phyloP scores from a whole-genome alignment of 1,140 invertebrate species.

The Zaprionus nigranus region DNA sequence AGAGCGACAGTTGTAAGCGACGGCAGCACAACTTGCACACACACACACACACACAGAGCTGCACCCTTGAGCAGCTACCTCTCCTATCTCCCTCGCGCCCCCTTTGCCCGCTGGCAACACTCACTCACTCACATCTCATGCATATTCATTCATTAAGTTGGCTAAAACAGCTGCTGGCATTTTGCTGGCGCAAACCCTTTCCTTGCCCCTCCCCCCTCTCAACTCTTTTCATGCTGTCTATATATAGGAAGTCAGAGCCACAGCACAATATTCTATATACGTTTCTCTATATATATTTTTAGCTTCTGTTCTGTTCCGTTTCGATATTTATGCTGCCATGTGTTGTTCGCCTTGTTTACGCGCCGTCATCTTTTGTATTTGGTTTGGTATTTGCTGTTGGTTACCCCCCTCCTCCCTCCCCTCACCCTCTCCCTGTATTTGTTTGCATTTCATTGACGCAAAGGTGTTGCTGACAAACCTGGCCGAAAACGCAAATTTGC shows the following conservation, averaged over 20 bases:
- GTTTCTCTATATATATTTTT: slow-evolving; percentile 51
- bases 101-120: neutral
- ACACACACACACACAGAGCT: neutral
- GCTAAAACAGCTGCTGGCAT: slow-evolving; percentile 72
- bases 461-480: slow-evolving; percentile 53
- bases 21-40: neutral
- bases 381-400: slow-evolving; percentile 49
- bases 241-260: slow-evolving; percentile 50
- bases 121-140: slow-evolving; percentile 50
- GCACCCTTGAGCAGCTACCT: neutral
- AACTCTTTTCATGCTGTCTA: slow-evolving; percentile 43
- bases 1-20: slow-evolving; percentile 41
- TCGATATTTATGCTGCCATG: slow-evolving; percentile 73
- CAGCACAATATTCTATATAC: neutral
- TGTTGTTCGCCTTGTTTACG: slow-evolving; percentile 59
- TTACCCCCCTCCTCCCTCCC: neutral
- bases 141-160: slow-evolving; percentile 78
- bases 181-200: slow-evolving; percentile 39
- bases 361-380: slow-evolving; percentile 45
- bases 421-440: slow-evolving; percentile 38
- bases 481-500: slow-evolving; percentile 56
- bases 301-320: slow-evolving; percentile 22
- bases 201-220: neutral
- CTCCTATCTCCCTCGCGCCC: neutral
- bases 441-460: slow-evolving; percentile 76